Conservation (phyloP, 2,888 invertebrate species). For the Sisyra terminalis region DNA sequence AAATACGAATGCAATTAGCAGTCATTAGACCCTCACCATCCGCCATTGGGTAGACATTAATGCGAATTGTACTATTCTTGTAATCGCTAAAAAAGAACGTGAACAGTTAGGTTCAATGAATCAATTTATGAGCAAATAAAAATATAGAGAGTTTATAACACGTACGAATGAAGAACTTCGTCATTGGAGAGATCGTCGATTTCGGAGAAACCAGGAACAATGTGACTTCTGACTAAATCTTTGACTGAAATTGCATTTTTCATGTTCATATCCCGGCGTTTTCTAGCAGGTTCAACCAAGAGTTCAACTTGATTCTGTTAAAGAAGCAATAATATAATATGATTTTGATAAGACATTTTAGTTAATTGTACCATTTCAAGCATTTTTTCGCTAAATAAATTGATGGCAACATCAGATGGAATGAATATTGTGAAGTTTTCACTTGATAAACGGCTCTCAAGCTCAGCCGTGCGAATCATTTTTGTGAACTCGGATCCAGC, state of each 20-base stretch:
- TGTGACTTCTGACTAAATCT: slow-evolving; percentile 37
- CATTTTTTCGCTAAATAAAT: slow-evolving; percentile 33
- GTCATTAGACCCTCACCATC: slow-evolving; percentile 33
- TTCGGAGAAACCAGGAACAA: slow-evolving; percentile 35
- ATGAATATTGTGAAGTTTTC: slow-evolving; percentile 45
- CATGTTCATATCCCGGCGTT: slow-evolving; percentile 16
- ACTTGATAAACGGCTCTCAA: slow-evolving; percentile 29
- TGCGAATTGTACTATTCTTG: slow-evolving; percentile 32
- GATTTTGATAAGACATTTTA: neutral
- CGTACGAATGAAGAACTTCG: slow-evolving; percentile 28
- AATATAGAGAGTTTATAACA: neutral
- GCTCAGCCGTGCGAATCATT: slow-evolving; percentile 31
- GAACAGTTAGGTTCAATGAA: neutral
- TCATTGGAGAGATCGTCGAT: slow-evolving; percentile 40
- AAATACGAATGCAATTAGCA: slow-evolving; percentile 49
- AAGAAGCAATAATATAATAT: neutral
- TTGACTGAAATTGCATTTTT: slow-evolving; percentile 26
- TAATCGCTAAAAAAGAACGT: slow-evolving; percentile 20
- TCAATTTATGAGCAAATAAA: neutral
- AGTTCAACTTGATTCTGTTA: slow-evolving; percentile 31
- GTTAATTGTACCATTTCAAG: slow-evolving; percentile 30
- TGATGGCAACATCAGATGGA: slow-evolving; percentile 42
- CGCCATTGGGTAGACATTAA: slow-evolving; percentile 37
- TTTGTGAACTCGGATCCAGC: slow-evolving; percentile 39
- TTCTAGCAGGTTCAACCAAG: slow-evolving; percentile 16